These are phyloP conservation scores for Rutpela maculata DNA, from an alignment of 2,888 invertebrate genomes.

Conservation along the genomic window DNA sequence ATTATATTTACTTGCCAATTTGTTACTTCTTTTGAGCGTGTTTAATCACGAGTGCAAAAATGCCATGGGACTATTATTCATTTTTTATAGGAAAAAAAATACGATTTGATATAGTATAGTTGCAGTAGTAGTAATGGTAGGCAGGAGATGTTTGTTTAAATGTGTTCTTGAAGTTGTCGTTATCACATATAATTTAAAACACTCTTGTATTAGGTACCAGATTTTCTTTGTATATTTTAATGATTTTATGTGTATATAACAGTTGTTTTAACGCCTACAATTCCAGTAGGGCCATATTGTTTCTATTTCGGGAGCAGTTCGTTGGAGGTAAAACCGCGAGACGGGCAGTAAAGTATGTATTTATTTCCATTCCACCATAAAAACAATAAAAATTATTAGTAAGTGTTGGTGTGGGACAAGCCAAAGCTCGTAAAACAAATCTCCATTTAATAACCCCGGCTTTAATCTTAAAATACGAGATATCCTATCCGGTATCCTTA, in stretches of 20 bases:
- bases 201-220: slow-evolving; percentile 40
- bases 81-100: no score
- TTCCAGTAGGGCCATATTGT: slow-evolving; percentile 41
- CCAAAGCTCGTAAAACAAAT: slow-evolving; percentile 10
- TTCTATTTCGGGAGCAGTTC: slow-evolving; percentile 42
- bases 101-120: no score
- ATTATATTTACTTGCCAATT: no score
- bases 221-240: slow-evolving; percentile 48
- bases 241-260: slow-evolving; percentile 47
- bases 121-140: no score
- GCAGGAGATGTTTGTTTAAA: neutral
- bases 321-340: slow-evolving; percentile 47
- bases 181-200: slow-evolving; percentile 15
- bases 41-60: no score
- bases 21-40: no score
- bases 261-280: slow-evolving; percentile 40
- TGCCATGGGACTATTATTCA: no score
- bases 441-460: slow-evolving; percentile 10
- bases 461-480: slow-evolving; percentile 8
- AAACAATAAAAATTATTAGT: slow-evolving; percentile 23
- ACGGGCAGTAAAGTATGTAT: slow-evolving; percentile 24
- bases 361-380: slow-evolving; percentile 27
- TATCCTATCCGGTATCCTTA: slow-evolving; percentile 21
- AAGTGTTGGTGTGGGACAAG: slow-evolving; percentile 11
- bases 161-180: neutral